phyloP scores from a whole-genome alignment of 2,797 vertebrate species.

The Phaenicophaeus curvirostris region DNA sequence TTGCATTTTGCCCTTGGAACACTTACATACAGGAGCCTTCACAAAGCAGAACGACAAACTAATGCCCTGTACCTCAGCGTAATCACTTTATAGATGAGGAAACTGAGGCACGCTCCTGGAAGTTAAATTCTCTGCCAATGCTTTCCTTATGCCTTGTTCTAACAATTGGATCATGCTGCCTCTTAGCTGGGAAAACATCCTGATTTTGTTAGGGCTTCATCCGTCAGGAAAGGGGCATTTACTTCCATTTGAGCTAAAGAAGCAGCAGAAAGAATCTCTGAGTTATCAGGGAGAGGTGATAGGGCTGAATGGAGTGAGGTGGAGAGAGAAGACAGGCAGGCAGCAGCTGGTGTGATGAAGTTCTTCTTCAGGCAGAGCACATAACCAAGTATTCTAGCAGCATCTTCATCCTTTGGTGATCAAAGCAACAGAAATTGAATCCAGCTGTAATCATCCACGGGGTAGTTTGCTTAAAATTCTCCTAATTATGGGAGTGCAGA shows the following conservation, averaged over 20 bases:
- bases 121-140: not conserved
- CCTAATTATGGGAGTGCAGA: slow-evolving; percentile 76
- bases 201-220: not conserved
- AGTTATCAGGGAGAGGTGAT: not conserved
- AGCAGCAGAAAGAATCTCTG: not conserved
- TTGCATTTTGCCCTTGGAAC: not conserved
- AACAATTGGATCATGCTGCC: not conserved
- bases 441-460: slow-evolving; percentile 71
- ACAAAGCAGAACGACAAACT: not conserved
- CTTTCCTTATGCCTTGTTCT: not conserved
- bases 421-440: slow-evolving; percentile 74
- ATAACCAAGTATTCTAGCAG: slow-evolving; percentile 64
- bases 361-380: slow-evolving; percentile 31
- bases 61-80: not conserved
- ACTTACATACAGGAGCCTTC: not conserved
- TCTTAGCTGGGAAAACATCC: not conserved
- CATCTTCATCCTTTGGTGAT: slow-evolving; percentile 66
- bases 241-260: not conserved
- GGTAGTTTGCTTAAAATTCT: slow-evolving; percentile 77
- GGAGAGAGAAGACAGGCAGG: not conserved
- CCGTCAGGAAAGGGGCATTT: not conserved
- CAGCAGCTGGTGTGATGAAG: not conserved
- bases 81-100: not conserved
- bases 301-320: not conserved
- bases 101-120: not conserved